Percentiles rank a stretch among this genome's conserved stretches.
Evolutionary conservation across 2,113 vertebrate species (phyloP).

Genomic region (Myrmecophaga tridactyla): DNA sequence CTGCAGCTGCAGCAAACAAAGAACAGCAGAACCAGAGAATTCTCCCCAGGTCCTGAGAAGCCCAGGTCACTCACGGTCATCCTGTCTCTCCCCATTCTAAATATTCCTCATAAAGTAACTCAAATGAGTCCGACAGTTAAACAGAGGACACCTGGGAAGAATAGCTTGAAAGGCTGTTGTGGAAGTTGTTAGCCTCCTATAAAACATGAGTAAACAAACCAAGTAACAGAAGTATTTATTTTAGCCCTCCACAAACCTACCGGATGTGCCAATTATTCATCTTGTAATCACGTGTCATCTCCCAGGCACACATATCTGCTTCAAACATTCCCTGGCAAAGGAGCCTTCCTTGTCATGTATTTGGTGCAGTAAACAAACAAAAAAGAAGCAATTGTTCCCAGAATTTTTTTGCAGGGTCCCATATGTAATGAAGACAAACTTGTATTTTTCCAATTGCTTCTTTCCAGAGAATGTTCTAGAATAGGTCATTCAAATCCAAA

Average conservation of each 20-base stretch:
- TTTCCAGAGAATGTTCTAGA: background rate
- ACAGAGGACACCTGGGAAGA: constrained; percentile 58
- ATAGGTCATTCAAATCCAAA: constrained; percentile 29
- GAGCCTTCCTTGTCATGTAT: background rate
- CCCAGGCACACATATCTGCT: constrained; percentile 33
- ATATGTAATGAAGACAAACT: background rate
- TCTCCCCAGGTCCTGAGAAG: background rate
- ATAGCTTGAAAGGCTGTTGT: constrained; percentile 32
- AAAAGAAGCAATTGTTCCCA: background rate
- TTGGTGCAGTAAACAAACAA: background rate
- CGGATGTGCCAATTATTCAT: constrained; percentile 47
- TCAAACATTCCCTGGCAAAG: constrained; percentile 1
- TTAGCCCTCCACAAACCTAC: constrained; percentile 38
- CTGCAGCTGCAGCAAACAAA: background rate
- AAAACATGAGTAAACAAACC: constrained; percentile 69
- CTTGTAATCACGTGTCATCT: constrained; percentile 52
- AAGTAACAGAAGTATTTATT: constrained; percentile 68
- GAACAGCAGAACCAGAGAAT: background rate
- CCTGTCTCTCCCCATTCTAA: background rate
- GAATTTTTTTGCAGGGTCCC: background rate
- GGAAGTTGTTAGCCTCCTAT: constrained; percentile 57
- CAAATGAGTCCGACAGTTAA: constrained; percentile 12
- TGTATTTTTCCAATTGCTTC: constrained; percentile 7
- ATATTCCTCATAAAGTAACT: constrained; percentile 65
- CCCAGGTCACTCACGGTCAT: background rate